Evolutionary conservation across 2,888 invertebrate genomes (phyloP).

Genomic region (Cantharis nigra): DNA sequence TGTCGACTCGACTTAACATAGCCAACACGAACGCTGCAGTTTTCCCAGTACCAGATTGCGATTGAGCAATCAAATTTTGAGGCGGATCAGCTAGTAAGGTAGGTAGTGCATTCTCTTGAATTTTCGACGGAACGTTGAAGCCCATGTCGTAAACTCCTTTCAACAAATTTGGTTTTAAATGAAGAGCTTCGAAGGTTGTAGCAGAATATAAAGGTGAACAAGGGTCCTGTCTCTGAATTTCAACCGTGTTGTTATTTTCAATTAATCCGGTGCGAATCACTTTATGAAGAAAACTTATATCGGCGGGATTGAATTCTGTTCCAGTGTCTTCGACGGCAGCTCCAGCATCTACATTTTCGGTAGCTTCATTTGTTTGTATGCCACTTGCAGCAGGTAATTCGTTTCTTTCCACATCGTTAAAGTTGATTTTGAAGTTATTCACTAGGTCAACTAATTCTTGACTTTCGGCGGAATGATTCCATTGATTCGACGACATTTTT

Average conservation of each 20-base stretch:
- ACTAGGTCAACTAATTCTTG: no score
- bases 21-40: conserved; percentile 98
- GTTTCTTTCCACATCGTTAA: no score
- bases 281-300: conserved; percentile 88
- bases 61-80: conserved; percentile 98
- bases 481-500: no score
- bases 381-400: no score
- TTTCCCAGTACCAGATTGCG: conserved; percentile 99
- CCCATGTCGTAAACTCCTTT: conserved; percentile 96
- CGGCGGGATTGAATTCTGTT: conserved; percentile 69
- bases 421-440: no score
- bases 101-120: conserved; percentile 95
- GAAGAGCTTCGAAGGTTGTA: conserved; percentile 84
- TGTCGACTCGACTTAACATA: conserved; percentile 91
- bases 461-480: no score
- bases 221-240: conserved; percentile 90
- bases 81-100: conserved; percentile 92
- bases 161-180: conserved; percentile 85
- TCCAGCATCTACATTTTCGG: background rate
- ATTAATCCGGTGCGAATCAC: conserved; percentile 88
- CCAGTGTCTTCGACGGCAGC: conserved; percentile 34
- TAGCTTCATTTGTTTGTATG: no score
- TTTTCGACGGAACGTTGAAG: conserved; percentile 98
- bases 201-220: conserved; percentile 93
- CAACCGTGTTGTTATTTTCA: conserved; percentile 83